A percentile compares a stretch with the other conserved stretches of the same genome.
Conservation (phyloP, 2,888 invertebrate genomes). For the Geophilus truncorum region DNA sequence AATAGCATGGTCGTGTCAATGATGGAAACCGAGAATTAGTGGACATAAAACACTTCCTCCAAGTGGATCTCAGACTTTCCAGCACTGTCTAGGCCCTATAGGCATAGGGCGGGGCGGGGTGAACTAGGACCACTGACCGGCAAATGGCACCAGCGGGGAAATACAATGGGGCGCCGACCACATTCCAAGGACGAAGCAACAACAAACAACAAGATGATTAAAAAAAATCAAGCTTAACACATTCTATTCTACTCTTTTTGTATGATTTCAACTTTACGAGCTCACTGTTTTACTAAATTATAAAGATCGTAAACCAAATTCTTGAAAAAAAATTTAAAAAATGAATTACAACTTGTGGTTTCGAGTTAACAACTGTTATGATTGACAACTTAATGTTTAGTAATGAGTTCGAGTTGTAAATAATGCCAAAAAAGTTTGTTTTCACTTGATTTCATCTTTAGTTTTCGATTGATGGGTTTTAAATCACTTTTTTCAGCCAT, state of each 20-base stretch:
- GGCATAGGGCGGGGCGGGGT: slow-evolving; percentile 2
- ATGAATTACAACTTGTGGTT: background rate
- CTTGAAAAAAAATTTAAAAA: background rate
- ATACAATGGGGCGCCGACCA: slow-evolving; percentile 4
- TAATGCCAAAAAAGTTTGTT: too few relatives aligned
- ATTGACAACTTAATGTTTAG: background rate
- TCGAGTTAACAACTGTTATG: background rate
- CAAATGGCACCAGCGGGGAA: slow-evolving; percentile 10
- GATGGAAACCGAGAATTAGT: background rate
- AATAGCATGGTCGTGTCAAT: background rate
- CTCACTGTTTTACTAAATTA: background rate
- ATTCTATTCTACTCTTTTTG: background rate
- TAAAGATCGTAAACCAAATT: background rate
- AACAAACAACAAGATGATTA: background rate
- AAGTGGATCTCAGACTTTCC: slow-evolving; percentile 1
- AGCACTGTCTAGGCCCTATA: background rate
- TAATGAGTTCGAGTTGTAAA: too few relatives aligned
- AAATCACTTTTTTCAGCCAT: too few relatives aligned
- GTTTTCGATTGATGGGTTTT: too few relatives aligned
- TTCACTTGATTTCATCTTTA: too few relatives aligned
- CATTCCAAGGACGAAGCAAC: slow-evolving; percentile 4
- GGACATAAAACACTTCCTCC: slow-evolving; percentile 5
- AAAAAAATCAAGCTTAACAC: background rate
- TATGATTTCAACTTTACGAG: background rate
- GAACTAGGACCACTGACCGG: slow-evolving; percentile 4